Evolutionary conservation across 2,113 vertebrate genomes (phyloP), one percentile per base, ranked within the genome.

Genomic region (Oxyruncus cristatus): DNA sequence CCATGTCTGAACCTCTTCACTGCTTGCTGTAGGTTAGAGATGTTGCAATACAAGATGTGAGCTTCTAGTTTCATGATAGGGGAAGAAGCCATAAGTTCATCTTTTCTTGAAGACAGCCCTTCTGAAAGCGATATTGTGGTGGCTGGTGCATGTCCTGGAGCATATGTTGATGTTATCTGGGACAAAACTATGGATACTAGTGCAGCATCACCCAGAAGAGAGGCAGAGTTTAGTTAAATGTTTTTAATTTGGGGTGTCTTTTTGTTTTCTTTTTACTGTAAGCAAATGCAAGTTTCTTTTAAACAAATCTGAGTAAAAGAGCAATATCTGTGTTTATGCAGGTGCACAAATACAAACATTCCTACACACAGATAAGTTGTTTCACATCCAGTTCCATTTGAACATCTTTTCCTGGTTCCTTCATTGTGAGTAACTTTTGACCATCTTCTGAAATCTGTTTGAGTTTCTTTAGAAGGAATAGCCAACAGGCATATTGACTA

Each of bases 1-100:
- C 74, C 37, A 61, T 28, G 61, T 71, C 85, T 95, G 93, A 89
- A 88, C 82, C 76, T 92, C 85, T 93, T 73, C 89, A 52, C 55
- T 91, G 39, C 88, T 94, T 72, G 74, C 83, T 89, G 73, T 66
- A 49, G 30, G 82, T 65, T 94, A 62, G 0, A 93, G 87, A 83
- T 94, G 33, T 62, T 95, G 76, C 1, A 37, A 88, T 92, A 95
- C 33, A 76, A 74, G 52, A 71, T 8, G 27, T 56, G 26, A 82
- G 78, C 44, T 67, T 82, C 49, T 9, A 33, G 68, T 83, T 90
- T 92, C 58, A 10, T 47, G 73, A 11, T 77, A 23, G 35, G 50
- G 62, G 56, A 93, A 94, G 67, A 84, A 80, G 47, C 42, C 18
- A 1, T n/a, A 44, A 53, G 47, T 55, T 83, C 66, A 78, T 23